phyloP scores from a whole-genome alignment of 2,113 vertebrate genomes.

The Nannobrachium achirus region DNA sequence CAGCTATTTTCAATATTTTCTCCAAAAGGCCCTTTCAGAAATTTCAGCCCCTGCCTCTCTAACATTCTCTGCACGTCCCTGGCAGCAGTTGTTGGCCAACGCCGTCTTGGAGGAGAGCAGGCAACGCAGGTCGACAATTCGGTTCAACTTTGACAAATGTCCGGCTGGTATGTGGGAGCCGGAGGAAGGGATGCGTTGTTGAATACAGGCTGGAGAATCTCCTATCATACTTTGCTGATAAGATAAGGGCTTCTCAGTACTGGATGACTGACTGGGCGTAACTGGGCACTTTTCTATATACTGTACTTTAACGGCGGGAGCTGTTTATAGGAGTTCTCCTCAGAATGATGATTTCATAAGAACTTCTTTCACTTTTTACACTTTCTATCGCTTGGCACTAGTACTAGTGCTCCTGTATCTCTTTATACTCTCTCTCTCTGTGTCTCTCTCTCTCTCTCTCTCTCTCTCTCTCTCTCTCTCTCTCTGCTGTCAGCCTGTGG shows the following conservation, averaged over 20 bases:
- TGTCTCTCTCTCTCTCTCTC: constrained; percentile 22
- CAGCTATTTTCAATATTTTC: too few species aligned
- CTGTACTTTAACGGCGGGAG: not conserved
- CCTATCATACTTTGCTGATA: constrained; percentile 42
- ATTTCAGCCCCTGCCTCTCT: too few species aligned
- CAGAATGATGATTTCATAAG: not conserved
- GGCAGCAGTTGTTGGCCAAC: constrained; percentile 33
- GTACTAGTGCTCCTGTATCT: constrained; percentile 40
- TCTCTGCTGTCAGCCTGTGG: constrained; percentile 56
- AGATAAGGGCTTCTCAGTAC: constrained; percentile 64
- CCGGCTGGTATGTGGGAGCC: constrained; percentile 60
- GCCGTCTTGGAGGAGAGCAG: constrained; percentile 18
- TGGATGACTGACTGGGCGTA: constrained; percentile 63
- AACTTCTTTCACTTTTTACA: constrained; percentile 12
- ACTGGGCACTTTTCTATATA: not conserved
- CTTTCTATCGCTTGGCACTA: constrained; percentile 38
- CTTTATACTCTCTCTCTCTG: constrained; percentile 1
- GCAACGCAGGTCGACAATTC: constrained; percentile 4
- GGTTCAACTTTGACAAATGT: constrained; percentile 55
- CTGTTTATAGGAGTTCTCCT: not conserved
- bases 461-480: not conserved
- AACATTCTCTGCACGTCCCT: too few species aligned
- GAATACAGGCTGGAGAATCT: constrained; percentile 46
- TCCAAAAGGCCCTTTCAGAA: too few species aligned
- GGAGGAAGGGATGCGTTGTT: constrained; percentile 60